Conservation (phyloP, 2,113 vertebrate genomes). For the Trochalopteron elliotii region DNA sequence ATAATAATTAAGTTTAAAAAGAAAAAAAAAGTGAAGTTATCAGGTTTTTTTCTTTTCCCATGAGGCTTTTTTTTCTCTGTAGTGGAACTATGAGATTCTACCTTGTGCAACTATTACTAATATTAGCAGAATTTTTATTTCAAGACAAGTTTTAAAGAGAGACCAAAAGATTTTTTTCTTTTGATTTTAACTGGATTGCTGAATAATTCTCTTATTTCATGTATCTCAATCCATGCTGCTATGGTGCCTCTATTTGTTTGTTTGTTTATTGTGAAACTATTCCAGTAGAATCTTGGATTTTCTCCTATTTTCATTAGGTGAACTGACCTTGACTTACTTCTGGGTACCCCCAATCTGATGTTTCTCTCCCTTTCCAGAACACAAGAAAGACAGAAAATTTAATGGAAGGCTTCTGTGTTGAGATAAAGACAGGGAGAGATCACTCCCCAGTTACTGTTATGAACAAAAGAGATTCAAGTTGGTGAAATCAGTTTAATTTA, state of each 20-base stretch:
- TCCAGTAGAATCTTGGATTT: not conserved
- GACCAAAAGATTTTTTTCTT: not conserved
- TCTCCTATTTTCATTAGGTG: not conserved
- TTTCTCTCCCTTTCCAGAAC: not conserved
- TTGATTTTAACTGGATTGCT: not conserved
- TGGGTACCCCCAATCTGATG: not conserved
- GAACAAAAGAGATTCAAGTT: not conserved
- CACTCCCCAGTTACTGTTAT: too few species aligned
- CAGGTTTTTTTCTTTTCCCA: not conserved
- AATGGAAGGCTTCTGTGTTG: accelerated
- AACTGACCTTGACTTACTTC: not conserved
- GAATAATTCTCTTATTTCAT: not conserved
- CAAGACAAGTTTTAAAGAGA: not conserved
- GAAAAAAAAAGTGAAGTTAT: not conserved
- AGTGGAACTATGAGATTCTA: not conserved
- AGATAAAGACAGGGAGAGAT: not conserved
- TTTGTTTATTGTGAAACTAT: not conserved
- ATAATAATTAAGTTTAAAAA: not conserved
- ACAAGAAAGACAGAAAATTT: not conserved
- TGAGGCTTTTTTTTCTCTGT: not conserved
- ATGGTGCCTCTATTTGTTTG: not conserved
- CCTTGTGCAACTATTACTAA: not conserved
- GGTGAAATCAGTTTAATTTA: not conserved
- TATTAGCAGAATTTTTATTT: not conserved
- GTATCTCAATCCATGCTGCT: not conserved